Conservation (phyloP, 2,113 vertebrate genomes). For the Salvelinus alpinus region DNA sequence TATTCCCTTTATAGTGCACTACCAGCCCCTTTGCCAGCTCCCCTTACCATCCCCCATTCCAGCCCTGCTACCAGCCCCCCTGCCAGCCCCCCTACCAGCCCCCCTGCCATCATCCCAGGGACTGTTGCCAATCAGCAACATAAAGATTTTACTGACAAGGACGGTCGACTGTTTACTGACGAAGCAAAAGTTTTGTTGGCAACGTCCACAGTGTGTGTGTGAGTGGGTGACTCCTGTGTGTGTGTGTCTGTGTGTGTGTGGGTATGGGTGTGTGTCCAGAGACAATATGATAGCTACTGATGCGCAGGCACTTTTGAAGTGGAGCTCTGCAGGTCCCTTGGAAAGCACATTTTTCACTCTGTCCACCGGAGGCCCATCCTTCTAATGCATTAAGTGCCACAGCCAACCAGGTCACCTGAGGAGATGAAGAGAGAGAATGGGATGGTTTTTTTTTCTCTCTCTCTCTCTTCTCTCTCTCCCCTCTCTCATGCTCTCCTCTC, state of each 20-base stretch:
- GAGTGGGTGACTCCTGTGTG: slow-evolving; percentile 23
- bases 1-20: no score
- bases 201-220: slow-evolving; percentile 49
- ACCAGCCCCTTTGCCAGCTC: no score
- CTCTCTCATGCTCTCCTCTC: background rate
- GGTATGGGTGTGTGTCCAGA: background rate
- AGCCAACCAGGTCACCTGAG: slow-evolving; percentile 36
- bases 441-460: no score
- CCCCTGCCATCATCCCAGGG: slow-evolving; percentile 57
- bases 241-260: background rate
- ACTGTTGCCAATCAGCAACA: slow-evolving; percentile 64
- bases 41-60: no score
- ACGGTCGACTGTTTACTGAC: slow-evolving; percentile 81
- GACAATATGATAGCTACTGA: slow-evolving; percentile 19
- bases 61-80: background rate
- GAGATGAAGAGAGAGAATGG: background rate
- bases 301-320: slow-evolving; percentile 40
- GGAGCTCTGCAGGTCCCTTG: slow-evolving; percentile 49
- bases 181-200: slow-evolving; percentile 77
- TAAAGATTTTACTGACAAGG: slow-evolving; percentile 81
- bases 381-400: slow-evolving; percentile 50
- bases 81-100: slow-evolving; percentile 25
- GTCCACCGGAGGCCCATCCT: slow-evolving; percentile 45
- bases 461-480: no score
- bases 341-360: slow-evolving; percentile 2